A percentile compares a stretch with the other conserved stretches of the same genome.
phyloP scores from a whole-genome alignment of 1,140 invertebrate genomes.

The Tenebrio molitor region DNA sequence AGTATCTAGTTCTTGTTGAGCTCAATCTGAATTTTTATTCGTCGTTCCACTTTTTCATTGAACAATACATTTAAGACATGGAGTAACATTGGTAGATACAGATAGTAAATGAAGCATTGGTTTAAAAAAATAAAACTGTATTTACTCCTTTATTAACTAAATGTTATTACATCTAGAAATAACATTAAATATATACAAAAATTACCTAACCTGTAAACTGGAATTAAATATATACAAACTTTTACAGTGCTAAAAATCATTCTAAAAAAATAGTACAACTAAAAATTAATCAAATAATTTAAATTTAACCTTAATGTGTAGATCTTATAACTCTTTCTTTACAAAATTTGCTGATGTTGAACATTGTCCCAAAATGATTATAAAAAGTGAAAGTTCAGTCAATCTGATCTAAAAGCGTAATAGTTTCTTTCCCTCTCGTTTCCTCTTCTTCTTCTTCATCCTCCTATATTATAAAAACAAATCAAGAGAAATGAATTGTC shows the following conservation, averaged over 20 bases:
- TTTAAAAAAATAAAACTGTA: constrained; percentile 21
- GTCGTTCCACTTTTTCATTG: too few relatives aligned
- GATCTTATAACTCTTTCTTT: constrained; percentile 8
- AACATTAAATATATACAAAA: constrained; percentile 33
- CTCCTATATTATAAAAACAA: constrained; percentile 51
- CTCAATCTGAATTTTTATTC: too few relatives aligned
- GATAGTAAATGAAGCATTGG: too few relatives aligned
- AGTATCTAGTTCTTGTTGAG: too few relatives aligned
- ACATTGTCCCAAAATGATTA: not conserved
- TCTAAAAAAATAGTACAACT: constrained; percentile 5
- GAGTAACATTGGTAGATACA: too few relatives aligned
- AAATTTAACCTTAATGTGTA: constrained; percentile 17
- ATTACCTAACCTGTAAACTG: not conserved
- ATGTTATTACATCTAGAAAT: constrained; percentile 12
- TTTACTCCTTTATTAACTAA: constrained; percentile 33
- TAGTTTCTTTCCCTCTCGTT: constrained; percentile 56
- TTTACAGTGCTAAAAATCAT: constrained; percentile 25
- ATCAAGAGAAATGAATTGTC: constrained; percentile 4
- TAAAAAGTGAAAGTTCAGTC: constrained; percentile 53
- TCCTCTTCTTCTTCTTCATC: constrained; percentile 62
- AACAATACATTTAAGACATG: too few relatives aligned
- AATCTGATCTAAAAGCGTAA: constrained; percentile 59
- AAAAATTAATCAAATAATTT: constrained; percentile 18
- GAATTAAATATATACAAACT: constrained; percentile 31
- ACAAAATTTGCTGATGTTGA: not conserved